phyloP scores from a whole-genome alignment of 2,888 invertebrate genomes.

The Ceraclea dissimilis region DNA sequence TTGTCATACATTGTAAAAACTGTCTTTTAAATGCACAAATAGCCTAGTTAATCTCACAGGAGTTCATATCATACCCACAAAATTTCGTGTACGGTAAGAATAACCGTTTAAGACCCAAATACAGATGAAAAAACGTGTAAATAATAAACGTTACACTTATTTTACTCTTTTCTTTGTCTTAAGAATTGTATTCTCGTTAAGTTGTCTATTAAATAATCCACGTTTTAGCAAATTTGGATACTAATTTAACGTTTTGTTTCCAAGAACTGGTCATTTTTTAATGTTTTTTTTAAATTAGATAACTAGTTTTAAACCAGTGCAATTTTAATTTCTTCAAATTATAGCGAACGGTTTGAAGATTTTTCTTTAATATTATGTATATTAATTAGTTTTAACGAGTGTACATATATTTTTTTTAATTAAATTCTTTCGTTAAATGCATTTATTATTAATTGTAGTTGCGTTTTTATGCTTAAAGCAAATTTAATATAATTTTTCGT shows the following conservation, averaged over 20 bases:
- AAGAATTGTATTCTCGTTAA: background rate
- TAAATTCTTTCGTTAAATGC: background rate
- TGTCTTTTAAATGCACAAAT: too few species aligned
- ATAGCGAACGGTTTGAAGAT: background rate
- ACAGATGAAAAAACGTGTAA: too few species aligned
- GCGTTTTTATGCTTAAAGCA: background rate
- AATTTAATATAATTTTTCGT: background rate
- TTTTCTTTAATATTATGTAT: background rate
- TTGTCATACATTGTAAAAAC: too few species aligned
- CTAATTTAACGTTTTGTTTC: background rate
- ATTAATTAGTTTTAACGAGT: background rate
- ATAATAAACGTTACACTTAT: too few species aligned
- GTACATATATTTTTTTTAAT: background rate
- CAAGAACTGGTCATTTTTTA: background rate
- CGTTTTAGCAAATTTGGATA: background rate
- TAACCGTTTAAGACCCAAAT: too few species aligned
- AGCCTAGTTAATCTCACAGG: too few species aligned
- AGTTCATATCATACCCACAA: too few species aligned
- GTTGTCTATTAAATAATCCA: slow-evolving; percentile 2
- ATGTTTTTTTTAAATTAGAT: background rate
- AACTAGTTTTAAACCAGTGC: background rate
- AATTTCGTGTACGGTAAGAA: too few species aligned
- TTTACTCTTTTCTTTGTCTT: too few species aligned
- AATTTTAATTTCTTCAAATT: background rate
- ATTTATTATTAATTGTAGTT: background rate